A percentile compares a stretch with the other conserved stretches of the same genome.
These are phyloP conservation scores for Himantopus leucocephalus DNA, from an alignment of 2,113 vertebrate species.

Conservation along the genomic window DNA sequence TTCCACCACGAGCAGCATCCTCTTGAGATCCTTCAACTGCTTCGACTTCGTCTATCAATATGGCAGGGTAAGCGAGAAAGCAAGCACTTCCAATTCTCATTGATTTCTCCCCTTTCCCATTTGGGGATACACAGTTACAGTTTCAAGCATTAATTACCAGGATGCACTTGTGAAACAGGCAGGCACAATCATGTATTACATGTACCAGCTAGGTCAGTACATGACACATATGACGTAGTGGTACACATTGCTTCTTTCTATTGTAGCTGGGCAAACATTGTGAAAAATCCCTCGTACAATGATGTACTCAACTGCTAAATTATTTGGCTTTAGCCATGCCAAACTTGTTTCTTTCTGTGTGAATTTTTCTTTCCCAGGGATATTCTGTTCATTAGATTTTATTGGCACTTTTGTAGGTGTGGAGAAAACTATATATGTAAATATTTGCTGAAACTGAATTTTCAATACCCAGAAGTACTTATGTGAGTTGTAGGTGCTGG, in stretches of 20 bases:
- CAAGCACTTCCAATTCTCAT: neutral
- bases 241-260: neutral
- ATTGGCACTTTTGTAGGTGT: neutral
- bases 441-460: neutral
- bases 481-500: neutral
- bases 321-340: neutral
- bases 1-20: neutral
- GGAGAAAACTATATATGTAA: neutral
- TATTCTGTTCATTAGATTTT: neutral
- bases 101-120: neutral
- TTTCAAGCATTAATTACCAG: neutral
- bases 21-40: neutral
- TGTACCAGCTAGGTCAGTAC: neutral
- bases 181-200: neutral
- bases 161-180: neutral
- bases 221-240: accelerated
- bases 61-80: neutral
- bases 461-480: neutral
- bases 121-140: neutral
- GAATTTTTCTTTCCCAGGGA: neutral
- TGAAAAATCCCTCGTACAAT: neutral
- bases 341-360: neutral
- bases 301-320: neutral
- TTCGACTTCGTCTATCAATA: neutral
- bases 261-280: neutral